Evolutionary conservation across 2,888 invertebrate species (phyloP), one percentile per base, ranked within the genome.

Genomic region (Scaptomyza reducta): DNA sequence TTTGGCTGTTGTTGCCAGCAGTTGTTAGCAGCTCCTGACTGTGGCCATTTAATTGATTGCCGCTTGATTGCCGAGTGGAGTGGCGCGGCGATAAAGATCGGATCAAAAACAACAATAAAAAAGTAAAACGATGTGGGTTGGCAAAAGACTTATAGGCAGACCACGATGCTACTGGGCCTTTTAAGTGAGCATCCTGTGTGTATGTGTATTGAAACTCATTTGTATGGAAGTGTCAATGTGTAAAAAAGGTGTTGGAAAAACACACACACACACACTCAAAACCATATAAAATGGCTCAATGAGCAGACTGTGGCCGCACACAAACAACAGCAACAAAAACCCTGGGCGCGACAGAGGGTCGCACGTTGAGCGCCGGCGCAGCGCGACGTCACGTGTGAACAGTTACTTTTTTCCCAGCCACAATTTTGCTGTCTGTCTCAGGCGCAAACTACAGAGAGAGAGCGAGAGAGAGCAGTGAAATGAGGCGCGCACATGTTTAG

Each of bases 401-500:
- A 74, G 79, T 81, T 81, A 75, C 29, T 70, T 71, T 73, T 70
- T 82, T 54, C 73, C 77, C 74, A 74, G 65, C 14, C 45, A 18
- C 25, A 40, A 27, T 40, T 53, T 31, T 3, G 13, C 6, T 44
- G 29, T 25, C 10, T 51, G 16, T 31, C 35, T 35, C 35, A 29
- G 10, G n/a, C 33, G 29, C n/a, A 38, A 41, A 7, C 14, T 14
- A 35, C 6, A 38, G 14, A 38, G 16, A 40, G 40, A 16, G 16
- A 40, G 38, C 7, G 38, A 14, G 70, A 45, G 66, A 57, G 65
- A 55, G 58, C 54, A 16, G 35, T 40, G 54, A 70, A 81, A 78
- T 76, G 62, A 82, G 85, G 85, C 85, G 77, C 85, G 75, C 85
- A 81, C 82, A 82, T 85, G 85, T 81, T 82, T 82, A 85, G 83